phyloP scores from a whole-genome alignment of 2,888 invertebrate species.

The Perizoma flavofasciatum region DNA sequence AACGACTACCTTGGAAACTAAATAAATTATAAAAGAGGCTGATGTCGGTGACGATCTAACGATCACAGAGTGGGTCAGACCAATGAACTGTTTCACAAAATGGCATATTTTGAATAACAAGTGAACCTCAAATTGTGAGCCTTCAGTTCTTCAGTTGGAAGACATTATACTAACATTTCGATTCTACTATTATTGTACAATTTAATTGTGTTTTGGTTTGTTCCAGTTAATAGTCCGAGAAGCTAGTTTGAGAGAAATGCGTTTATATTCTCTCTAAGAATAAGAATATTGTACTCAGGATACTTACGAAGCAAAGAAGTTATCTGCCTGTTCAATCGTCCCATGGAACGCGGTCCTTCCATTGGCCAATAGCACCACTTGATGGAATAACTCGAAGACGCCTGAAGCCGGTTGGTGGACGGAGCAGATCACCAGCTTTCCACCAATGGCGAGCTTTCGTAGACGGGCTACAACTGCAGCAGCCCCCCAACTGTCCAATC shows the following conservation, averaged over 20 bases:
- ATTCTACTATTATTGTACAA: no score
- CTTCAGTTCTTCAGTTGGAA: no score
- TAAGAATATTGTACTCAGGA: no score
- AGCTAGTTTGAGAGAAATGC: no score
- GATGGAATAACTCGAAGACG: slow-evolving; percentile 91
- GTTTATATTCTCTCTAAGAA: no score
- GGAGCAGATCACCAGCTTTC: slow-evolving; percentile 92
- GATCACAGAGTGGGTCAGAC: background rate
- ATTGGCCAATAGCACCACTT: slow-evolving; percentile 89
- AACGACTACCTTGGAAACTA: no score
- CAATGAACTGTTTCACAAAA: background rate
- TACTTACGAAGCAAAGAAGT: slow-evolving; percentile 88
- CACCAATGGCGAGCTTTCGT: slow-evolving; percentile 85
- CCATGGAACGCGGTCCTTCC: slow-evolving; percentile 93
- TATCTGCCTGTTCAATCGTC: slow-evolving; percentile 86
- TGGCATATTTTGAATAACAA: no score
- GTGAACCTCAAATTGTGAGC: no score
- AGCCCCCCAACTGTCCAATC: slow-evolving; percentile 95
- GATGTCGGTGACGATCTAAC: background rate
- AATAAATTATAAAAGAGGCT: no score
- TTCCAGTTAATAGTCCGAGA: no score
- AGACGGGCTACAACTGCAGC: slow-evolving; percentile 90
- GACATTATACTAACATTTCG: no score
- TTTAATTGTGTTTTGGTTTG: no score
- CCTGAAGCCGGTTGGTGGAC: slow-evolving; percentile 97